A percentile compares a stretch with the other conserved stretches of the same genome.
Conservation (phyloP, 2,888 invertebrate genomes). For the Gnatocerus cornutus region DNA sequence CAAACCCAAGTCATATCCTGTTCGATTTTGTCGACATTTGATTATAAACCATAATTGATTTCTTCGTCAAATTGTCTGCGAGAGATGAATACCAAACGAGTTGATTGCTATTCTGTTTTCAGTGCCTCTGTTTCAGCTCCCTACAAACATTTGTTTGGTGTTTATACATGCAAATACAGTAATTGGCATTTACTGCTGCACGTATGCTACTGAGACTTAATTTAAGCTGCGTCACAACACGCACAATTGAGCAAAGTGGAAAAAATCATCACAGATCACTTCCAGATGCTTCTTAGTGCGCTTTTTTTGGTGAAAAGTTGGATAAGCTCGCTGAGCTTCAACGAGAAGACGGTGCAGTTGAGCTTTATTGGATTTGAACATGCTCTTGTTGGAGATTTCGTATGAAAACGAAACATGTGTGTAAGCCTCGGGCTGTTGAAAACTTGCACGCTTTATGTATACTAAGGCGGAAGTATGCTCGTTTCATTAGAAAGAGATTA, state of each 20-base stretch:
- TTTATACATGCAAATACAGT: slow-evolving; percentile 42
- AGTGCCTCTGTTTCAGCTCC: slow-evolving; percentile 25
- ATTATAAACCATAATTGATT: slow-evolving; percentile 37
- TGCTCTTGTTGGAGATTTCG: slow-evolving; percentile 2
- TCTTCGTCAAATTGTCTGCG: slow-evolving; percentile 25
- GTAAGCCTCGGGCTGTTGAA: not conserved
- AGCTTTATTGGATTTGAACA: slow-evolving; percentile 16
- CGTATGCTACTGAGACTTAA: slow-evolving; percentile 11
- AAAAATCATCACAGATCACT: not conserved
- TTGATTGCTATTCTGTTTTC: slow-evolving; percentile 34
- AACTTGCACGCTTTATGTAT: slow-evolving; percentile 4
- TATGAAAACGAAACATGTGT: not conserved
- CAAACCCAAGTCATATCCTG: slow-evolving; percentile 20
- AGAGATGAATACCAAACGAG: slow-evolving; percentile 18
- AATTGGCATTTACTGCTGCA: slow-evolving; percentile 38
- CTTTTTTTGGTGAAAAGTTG: slow-evolving; percentile 1
- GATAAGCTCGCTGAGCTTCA: slow-evolving; percentile 2
- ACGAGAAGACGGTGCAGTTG: slow-evolving; percentile 11
- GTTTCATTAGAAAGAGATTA: slow-evolving; percentile 4
- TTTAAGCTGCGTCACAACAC: not conserved
- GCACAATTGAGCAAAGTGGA: not conserved
- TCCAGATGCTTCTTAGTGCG: not conserved
- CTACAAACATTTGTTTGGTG: slow-evolving; percentile 40
- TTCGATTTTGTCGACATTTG: slow-evolving; percentile 29
- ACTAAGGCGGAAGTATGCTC: not conserved